Evolutionary conservation across 2,888 invertebrate genomes (phyloP).

Genomic region (Rotaria macrura): DNA sequence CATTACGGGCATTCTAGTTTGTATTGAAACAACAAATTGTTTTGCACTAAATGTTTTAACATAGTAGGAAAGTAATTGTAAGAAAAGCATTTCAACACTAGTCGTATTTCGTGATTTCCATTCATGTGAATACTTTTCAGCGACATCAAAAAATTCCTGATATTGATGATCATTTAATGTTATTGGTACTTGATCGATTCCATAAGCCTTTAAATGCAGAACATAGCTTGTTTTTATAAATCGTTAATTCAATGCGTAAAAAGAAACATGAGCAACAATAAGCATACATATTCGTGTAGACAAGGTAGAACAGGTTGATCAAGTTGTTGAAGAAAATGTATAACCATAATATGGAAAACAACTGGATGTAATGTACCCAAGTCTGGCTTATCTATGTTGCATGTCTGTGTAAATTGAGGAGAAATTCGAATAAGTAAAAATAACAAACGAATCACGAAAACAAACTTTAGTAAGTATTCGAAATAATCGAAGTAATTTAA

Average conservation of each 20-base stretch:
- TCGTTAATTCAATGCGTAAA: too few species aligned
- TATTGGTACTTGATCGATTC: neutral
- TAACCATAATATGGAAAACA: neutral
- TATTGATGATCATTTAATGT: slow-evolving; percentile 5
- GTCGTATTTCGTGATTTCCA: neutral
- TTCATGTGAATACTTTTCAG: neutral
- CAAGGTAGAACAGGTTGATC: neutral
- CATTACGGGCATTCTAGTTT: neutral
- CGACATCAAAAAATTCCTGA: neutral
- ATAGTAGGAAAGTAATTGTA: neutral
- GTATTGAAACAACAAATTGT: slow-evolving; percentile 15
- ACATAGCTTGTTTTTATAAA: too few species aligned
- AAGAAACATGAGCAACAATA: too few species aligned
- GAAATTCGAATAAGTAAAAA: neutral
- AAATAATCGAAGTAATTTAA: slow-evolving; percentile 9
- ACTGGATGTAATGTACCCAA: neutral
- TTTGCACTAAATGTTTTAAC: neutral
- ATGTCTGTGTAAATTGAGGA: neutral
- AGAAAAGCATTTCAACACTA: neutral
- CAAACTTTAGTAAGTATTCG: neutral
- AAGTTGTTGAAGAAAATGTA: slow-evolving; percentile 2
- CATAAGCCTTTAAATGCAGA: neutral
- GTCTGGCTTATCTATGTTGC: neutral
- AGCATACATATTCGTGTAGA: neutral
- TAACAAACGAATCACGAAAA: neutral